Percentiles rank a stretch among this genome's conserved stretches.
Conservation (phyloP, 2,113 vertebrate species). For the Picathartes gymnocephalus region DNA sequence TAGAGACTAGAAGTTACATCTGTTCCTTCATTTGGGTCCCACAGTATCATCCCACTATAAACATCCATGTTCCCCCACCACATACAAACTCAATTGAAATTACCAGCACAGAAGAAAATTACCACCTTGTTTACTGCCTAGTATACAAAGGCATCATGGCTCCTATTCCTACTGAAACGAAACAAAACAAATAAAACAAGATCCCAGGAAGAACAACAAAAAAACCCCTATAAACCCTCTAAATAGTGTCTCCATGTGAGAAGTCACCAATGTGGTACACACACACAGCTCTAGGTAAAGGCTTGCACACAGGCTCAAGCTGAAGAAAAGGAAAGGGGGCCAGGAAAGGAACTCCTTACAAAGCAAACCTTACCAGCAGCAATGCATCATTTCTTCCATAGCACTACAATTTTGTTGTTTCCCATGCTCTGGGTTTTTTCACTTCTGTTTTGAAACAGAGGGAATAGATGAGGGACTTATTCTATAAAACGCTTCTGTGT, state of each 20-base stretch:
- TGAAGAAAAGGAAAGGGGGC: background rate
- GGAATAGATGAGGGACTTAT: background rate
- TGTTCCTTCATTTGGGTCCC: background rate
- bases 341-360: background rate
- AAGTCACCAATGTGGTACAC: background rate
- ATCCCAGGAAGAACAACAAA: background rate
- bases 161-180: background rate
- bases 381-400: background rate
- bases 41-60: background rate
- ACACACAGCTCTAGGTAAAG: background rate
- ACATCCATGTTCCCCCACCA: rapidly evolving
- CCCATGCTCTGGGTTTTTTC: background rate
- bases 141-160: background rate
- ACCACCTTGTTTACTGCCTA: background rate
- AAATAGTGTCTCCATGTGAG: background rate
- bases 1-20: background rate
- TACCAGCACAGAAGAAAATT: background rate
- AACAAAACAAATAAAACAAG: background rate
- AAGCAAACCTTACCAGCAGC: background rate
- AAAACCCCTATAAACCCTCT: background rate
- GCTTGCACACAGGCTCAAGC: background rate
- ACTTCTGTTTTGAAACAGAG: background rate
- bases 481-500: constrained; percentile 1
- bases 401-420: background rate
- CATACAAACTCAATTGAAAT: background rate